phyloP scores from a whole-genome alignment of 1,140 invertebrate genomes.

The Tetraneura akinire region DNA sequence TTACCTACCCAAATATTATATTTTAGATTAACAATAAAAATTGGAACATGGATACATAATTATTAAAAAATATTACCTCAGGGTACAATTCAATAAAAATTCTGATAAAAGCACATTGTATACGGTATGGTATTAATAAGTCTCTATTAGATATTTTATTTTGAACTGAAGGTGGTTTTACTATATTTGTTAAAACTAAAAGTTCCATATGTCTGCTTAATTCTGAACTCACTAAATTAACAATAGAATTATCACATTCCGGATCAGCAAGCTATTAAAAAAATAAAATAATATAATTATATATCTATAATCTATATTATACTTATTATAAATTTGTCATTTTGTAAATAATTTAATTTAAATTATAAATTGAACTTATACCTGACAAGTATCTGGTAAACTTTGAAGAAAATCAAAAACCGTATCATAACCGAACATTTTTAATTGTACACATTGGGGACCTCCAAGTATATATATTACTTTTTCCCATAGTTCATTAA shows the following conservation, averaged over 20 bases:
- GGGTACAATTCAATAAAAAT: slow-evolving; percentile 33
- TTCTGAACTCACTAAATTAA: slow-evolving; percentile 28
- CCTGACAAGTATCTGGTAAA: slow-evolving; percentile 29
- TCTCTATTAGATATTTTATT: background rate
- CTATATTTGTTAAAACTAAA: slow-evolving; percentile 19
- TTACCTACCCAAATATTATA: no score
- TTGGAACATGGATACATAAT: no score
- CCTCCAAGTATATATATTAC: background rate
- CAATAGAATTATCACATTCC: slow-evolving; percentile 17
- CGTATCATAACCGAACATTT: background rate
- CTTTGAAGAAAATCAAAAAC: slow-evolving; percentile 3
- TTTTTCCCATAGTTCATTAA: slow-evolving; percentile 28
- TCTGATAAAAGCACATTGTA: slow-evolving; percentile 42
- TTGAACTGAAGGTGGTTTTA: background rate
- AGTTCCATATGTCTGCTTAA: slow-evolving; percentile 26
- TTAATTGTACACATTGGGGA: background rate
- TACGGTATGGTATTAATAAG: slow-evolving; percentile 3
- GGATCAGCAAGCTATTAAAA: slow-evolving; percentile 1
- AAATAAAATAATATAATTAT: background rate
- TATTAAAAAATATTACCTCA: background rate
- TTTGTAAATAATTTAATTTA: background rate
- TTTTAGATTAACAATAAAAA: no score
- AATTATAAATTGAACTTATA: background rate
- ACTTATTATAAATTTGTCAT: background rate
- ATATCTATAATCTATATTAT: background rate